Conservation (phyloP, 2,888 invertebrate genomes). For the Podabrus alpinus region DNA sequence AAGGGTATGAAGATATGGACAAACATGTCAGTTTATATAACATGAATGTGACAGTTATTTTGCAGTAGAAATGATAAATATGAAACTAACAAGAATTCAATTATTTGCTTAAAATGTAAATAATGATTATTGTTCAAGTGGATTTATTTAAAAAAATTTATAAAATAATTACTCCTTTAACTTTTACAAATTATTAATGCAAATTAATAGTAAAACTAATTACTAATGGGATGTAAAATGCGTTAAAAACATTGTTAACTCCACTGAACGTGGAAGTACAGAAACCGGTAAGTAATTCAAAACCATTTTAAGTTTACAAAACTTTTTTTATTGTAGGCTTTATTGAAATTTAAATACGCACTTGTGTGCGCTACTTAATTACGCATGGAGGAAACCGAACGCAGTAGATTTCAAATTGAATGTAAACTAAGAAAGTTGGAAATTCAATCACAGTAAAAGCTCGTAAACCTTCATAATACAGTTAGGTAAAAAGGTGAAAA, state of each 20-base stretch:
- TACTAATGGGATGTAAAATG: neutral
- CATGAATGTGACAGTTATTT: neutral
- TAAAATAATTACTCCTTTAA: too few relatives aligned
- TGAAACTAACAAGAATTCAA: neutral
- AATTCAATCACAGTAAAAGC: slow-evolving; percentile 3
- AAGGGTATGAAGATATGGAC: neutral
- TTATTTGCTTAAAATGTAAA: neutral
- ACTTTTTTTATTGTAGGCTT: neutral
- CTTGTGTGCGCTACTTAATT: neutral
- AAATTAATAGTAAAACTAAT: neutral
- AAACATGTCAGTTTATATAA: neutral
- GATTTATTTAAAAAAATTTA: neutral
- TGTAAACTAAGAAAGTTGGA: neutral
- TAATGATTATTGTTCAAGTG: neutral
- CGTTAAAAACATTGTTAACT: neutral
- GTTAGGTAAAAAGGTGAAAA: neutral
- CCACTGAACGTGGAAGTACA: neutral
- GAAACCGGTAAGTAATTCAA: neutral
- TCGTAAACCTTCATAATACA: neutral
- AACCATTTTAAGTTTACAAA: neutral
- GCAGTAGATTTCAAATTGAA: neutral
- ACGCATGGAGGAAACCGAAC: neutral
- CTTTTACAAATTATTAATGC: too few relatives aligned
- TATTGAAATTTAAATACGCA: neutral
- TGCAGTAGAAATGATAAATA: neutral